Base-by-base conservation (phyloP, 2,797 vertebrate species). In the Tragopan temminckii region DNA sequence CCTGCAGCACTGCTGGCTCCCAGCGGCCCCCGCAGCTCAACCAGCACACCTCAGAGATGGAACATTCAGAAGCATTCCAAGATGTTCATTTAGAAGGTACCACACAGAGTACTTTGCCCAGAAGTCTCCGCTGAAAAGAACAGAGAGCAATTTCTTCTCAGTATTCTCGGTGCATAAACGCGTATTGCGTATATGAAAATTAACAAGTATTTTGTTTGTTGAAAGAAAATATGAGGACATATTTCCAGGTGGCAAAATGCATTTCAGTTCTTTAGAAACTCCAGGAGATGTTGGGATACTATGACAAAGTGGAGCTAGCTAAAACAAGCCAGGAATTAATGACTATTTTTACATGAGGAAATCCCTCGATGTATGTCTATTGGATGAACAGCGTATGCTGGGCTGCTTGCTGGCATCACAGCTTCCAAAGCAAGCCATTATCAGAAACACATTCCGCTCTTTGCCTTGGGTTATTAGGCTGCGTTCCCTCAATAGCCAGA, bases 361-460 rank as follows among this genome's bases (percentile, higher is more conserved):
- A 36, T 8, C 68, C 45, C 72, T 85, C 38, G 5, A 3, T 29
- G 5, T n/a, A 2, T 3, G 10, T 3, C 2, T 25, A 1, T 1
- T 74, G 45, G 8, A 53, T 48, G 74, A 24, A 8, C 45, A 61
- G 31, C 40, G 4, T 1, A 2, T 35, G 48, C 38, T 38, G n/a
- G 29, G 13, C 33, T 13, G 15, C 20, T 45, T 53, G 43, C 27
- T 3, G 6, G 12, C 5, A 4, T 17, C 48, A 2, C 33, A 55
- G 36, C 55, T 21, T 6, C 21, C 4, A 35, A 40, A 18, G 16
- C 1, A 1, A 48, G 11, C 2, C 19, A 4, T 5, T n/a, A 13
- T 5, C 52, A 42, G 78, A 11, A 38, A 13, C 52, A 12, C 0
- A 1, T 0, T 9, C 1, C 5, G 25, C 1, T 38, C 11, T 29